Base-by-base conservation (phyloP, 2,888 invertebrate species). In the Muscina levida region DNA sequence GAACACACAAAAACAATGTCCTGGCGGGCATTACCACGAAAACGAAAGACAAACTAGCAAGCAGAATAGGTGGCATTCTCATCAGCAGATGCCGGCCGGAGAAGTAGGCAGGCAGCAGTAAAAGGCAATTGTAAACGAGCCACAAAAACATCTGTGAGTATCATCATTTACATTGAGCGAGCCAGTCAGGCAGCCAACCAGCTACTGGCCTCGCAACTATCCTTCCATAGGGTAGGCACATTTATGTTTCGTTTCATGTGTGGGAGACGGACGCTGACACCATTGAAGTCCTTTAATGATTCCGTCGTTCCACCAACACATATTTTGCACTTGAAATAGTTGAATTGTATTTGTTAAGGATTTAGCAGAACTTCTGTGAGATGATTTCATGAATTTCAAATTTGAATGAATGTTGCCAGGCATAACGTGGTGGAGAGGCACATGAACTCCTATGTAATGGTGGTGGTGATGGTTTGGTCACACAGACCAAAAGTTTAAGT, bases 301-400 rank as follows among this genome's bases (percentile, higher is more conserved):
- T 22, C 24, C 24, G 10, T 53, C 22, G 2, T n/a, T n/a, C n/a
- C n/a, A n/a, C n/a, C 53, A 3, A 24, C 24, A 24, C 22, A 24
- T 53, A 24, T 24, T 53, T 24, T 8, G 5, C 51, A 19, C 24
- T 11, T 24, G 2, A 53, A 31, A 22, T 22, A 53, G 17, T 24
- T 53, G 13, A 2, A 53, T 22, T 22, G 53, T 13, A 53, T 24
- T 53, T 53, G 4, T 24, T 13, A 11, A n/a, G 11, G 13, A 11
- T 13, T 53, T 24, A n/a, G n/a, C n/a, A n/a, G n/a, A 22, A 53
- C 19, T 24, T 1, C 24, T 53, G 6, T 22, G 15, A 22, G 8
- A 3, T 3, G 31, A 22, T 53, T n/a, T 53, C 53, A 53, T 53
- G 53, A 53, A 53, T 53, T 53, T 53, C 1, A 53, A 53, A 53